These are phyloP conservation scores for Pungitius pungitius DNA, from an alignment of 2,113 vertebrate genomes.

Conservation along the genomic window DNA sequence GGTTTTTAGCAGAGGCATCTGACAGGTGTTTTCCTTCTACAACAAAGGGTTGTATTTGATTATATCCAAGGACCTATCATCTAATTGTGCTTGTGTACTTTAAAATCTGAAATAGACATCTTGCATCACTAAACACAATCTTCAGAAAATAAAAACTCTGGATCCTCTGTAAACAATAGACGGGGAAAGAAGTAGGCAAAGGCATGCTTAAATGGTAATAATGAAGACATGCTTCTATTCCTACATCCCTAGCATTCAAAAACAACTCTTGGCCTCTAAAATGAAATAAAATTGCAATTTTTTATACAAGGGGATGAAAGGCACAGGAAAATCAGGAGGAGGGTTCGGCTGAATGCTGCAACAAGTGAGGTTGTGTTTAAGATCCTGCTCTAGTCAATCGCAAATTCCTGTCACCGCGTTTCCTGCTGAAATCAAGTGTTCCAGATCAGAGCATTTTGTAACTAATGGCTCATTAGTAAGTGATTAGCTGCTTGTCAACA, in stretches of 20 bases:
- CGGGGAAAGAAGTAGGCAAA: slow-evolving; percentile 12
- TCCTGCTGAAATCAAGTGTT: slow-evolving; percentile 12
- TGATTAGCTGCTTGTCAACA: slow-evolving; percentile 15
- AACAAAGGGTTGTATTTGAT: slow-evolving; percentile 7
- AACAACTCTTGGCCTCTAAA: slow-evolving; percentile 32
- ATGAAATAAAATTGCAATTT: slow-evolving; percentile 21
- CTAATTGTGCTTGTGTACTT: slow-evolving; percentile 50
- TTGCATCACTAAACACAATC: slow-evolving; percentile 29
- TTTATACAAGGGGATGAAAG: slow-evolving; percentile 48
- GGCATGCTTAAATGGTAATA: slow-evolving; percentile 4
- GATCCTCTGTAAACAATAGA: slow-evolving; percentile 42
- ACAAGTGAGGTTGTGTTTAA: slow-evolving; percentile 24
- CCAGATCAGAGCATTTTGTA: slow-evolving; percentile 5
- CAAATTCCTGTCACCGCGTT: not conserved
- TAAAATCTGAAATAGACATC: slow-evolving; percentile 50
- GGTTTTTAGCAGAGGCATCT: not conserved
- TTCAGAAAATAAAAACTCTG: slow-evolving; percentile 28
- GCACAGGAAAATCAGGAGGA: slow-evolving; percentile 57
- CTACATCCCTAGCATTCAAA: slow-evolving; percentile 30
- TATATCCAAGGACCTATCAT: slow-evolving; percentile 13
- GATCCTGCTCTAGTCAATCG: slow-evolving; percentile 1
- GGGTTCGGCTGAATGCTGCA: slow-evolving; percentile 7
- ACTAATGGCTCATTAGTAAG: slow-evolving; percentile 27
- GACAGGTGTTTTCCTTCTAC: not conserved
- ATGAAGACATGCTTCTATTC: slow-evolving; percentile 17